A percentile compares a stretch with the other conserved stretches of the same genome.
Evolutionary conservation across 2,113 vertebrate species (phyloP).

Genomic region (Eidolon helvum): DNA sequence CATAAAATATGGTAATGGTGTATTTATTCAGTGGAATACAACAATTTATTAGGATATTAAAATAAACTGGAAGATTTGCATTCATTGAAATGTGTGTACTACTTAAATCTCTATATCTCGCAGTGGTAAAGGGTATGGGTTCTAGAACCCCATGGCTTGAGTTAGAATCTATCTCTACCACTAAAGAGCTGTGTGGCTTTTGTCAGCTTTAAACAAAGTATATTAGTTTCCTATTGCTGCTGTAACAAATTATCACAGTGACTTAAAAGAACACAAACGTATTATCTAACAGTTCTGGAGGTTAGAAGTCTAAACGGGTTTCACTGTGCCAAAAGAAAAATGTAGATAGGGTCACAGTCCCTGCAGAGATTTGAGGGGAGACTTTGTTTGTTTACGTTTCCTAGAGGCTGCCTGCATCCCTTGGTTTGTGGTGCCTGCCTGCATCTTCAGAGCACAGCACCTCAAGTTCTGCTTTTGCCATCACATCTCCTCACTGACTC

Average conservation of each 20-base stretch:
- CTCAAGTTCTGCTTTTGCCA: not conserved
- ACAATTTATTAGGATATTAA: slow-evolving; percentile 8
- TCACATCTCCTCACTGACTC: not conserved
- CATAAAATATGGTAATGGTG: not conserved
- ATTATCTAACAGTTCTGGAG: not conserved
- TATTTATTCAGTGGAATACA: not conserved
- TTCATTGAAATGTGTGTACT: not conserved
- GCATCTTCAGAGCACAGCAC: not conserved
- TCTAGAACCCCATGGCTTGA: not conserved
- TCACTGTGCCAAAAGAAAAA: not conserved
- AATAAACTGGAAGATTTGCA: slow-evolving; percentile 9
- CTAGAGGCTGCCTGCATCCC: not conserved
- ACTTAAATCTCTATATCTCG: not conserved
- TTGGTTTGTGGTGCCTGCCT: not conserved
- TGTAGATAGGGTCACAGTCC: not conserved
- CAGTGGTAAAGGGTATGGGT: not conserved
- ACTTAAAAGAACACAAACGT: not conserved
- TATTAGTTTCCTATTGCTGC: not conserved
- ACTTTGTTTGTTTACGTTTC: not conserved
- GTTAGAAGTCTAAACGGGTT: not conserved
- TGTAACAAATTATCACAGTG: not conserved
- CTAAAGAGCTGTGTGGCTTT: not conserved
- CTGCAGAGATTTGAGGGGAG: not conserved
- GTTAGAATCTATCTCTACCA: not conserved
- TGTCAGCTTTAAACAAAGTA: not conserved